Percentiles rank a stretch among this genome's conserved stretches.
These are phyloP conservation scores for Penaeus chinensis DNA, from an alignment of 1,140 invertebrate species.

Conservation along the genomic window DNA sequence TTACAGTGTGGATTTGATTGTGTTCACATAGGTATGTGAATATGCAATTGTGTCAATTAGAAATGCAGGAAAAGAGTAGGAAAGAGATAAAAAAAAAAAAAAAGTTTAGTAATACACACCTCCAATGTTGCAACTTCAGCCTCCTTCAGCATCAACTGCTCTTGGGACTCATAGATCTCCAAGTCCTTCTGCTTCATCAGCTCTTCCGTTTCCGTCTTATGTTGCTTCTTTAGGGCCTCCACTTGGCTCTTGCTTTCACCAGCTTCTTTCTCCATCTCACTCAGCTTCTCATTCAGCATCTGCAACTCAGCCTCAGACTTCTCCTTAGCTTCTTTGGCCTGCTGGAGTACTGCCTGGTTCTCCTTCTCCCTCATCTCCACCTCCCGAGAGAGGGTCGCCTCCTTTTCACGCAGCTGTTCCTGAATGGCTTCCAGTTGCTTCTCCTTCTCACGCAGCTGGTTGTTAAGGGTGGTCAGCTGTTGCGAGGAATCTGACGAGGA, in stretches of 20 bases:
- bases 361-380: slow-evolving; percentile 27
- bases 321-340: slow-evolving; percentile 18
- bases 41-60: neutral
- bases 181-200: slow-evolving; percentile 65
- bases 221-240: slow-evolving; percentile 57
- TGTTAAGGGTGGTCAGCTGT: slow-evolving; percentile 20
- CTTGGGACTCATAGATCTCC: slow-evolving; percentile 54
- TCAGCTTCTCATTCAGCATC: slow-evolving; percentile 32
- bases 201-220: slow-evolving; percentile 71
- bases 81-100: neutral
- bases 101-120: slow-evolving; percentile 22
- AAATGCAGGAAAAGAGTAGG: neutral
- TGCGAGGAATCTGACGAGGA: slow-evolving; percentile 33
- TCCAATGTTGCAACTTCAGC: slow-evolving; percentile 65
- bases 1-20: no score
- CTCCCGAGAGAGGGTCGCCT: slow-evolving; percentile 24
- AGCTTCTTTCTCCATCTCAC: slow-evolving; percentile 67
- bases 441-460: slow-evolving; percentile 33
- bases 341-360: slow-evolving; percentile 1
- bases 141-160: slow-evolving; percentile 63
- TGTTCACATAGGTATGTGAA: no score
- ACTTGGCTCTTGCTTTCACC: slow-evolving; percentile 65
- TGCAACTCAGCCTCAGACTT: slow-evolving; percentile 31
- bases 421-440: slow-evolving; percentile 35
- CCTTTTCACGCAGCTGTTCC: slow-evolving; percentile 20